Conservation (phyloP, 2,113 vertebrate species). For the Turdus rufiventris region DNA sequence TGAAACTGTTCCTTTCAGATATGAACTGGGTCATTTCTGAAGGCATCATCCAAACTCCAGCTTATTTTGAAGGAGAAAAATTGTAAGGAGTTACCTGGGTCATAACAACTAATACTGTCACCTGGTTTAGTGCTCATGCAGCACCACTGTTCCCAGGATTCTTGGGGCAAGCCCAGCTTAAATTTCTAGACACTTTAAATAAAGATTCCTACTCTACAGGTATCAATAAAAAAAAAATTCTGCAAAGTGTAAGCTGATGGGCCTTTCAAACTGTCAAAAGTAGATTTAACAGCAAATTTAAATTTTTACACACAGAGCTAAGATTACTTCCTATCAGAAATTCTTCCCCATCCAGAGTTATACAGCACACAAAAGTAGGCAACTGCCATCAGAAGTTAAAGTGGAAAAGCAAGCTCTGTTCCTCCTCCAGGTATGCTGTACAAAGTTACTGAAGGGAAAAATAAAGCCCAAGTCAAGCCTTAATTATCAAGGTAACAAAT, state of each 20-base stretch:
- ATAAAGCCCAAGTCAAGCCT: not conserved
- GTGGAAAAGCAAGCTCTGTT: not conserved
- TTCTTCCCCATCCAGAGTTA: not conserved
- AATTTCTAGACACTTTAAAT: not conserved
- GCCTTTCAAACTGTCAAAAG: not conserved
- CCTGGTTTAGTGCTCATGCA: not conserved
- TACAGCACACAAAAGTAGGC: not conserved
- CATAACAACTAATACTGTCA: not conserved
- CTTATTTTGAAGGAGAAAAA: not conserved
- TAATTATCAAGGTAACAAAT: not conserved
- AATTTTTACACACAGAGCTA: accelerated
- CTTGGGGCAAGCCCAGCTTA: not conserved
- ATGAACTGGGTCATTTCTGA: not conserved
- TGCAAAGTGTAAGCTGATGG: not conserved
- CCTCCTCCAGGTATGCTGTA: not conserved
- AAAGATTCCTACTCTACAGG: not conserved
- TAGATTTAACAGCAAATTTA: not conserved
- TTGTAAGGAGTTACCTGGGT: not conserved
- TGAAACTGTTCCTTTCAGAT: not conserved
- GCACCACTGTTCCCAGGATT: not conserved
- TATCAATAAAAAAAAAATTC: not conserved
- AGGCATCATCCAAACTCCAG: not conserved
- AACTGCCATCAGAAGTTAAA: not conserved
- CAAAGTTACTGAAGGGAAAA: not conserved
- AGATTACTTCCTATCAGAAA: not conserved